Base-by-base conservation (phyloP, 1,140 invertebrate species). In the Uloborus diversus region DNA sequence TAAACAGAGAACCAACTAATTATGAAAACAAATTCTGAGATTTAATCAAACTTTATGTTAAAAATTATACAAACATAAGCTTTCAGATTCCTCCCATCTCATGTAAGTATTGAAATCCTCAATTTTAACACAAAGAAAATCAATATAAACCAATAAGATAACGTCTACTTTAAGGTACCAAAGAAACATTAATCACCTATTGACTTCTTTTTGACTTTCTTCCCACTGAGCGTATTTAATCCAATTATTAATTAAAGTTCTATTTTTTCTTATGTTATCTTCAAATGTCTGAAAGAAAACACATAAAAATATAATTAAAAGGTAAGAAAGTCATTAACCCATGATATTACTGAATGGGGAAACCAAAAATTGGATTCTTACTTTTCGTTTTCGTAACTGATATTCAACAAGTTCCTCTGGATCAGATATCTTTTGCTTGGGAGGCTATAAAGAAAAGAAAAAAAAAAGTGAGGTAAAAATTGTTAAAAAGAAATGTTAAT, bases 181-280 rank as follows among this genome's bases (percentile, higher is more conserved):
- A n/a, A n/a, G n/a, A n/a, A n/a, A n/a, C n/a, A n/a, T n/a, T n/a
- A n/a, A n/a, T n/a, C 73, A 87, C 86, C 89, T 90, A 85, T 95
- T 94, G 35, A 99, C 92, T 89, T 99, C 95, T 84, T 97, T 96
- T 85, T 99, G 97, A 85, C 94, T 96, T 87, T 99, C 98, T 89
- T 99, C 98, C 97, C 97, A 99, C 86, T 95, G 92, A 14, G 98
- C 97, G 90, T 99, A 99, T 88, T 99, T 99, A 32, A 99, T 93
- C 98, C 98, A 99, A 87, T 99, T 99, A 59, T 91, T 90, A 87
- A 99, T 92, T 70, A 96, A 93, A 84, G 92, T 91, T 82, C 97
- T 90, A 89, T 99, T 99, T 88, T 99, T 99, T 4, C 98, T 89
- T 35, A 99, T 96, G 84, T 95, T 96, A 87, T 99, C 98, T 89